Evolutionary conservation across 2,888 invertebrate species (phyloP).

Genomic region (Drosophila setosimentum): DNA sequence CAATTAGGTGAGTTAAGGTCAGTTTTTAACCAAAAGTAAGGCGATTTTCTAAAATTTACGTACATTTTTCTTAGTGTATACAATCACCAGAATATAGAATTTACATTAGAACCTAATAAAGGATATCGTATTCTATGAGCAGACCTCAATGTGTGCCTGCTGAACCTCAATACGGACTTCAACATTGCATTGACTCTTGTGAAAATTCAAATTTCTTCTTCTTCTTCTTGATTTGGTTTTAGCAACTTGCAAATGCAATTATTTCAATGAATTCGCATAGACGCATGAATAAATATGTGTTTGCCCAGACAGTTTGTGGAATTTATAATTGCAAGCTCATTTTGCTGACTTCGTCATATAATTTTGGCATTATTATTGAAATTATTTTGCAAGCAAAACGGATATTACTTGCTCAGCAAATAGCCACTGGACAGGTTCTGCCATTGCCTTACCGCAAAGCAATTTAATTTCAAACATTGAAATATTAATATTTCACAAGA

Average conservation of each 20-base stretch:
- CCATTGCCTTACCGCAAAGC: slow-evolving; percentile 35
- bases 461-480: slow-evolving; percentile 56
- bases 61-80: neutral
- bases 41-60: neutral
- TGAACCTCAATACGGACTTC: neutral
- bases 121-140: neutral
- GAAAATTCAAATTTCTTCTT: neutral
- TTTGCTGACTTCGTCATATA: slow-evolving; percentile 46
- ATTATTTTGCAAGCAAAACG: slow-evolving; percentile 45
- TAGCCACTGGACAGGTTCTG: slow-evolving; percentile 3
- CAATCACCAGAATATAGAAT: neutral
- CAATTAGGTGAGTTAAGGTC: neutral
- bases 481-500: slow-evolving; percentile 23
- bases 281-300: slow-evolving; percentile 6
- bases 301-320: slow-evolving; percentile 30
- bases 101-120: neutral
- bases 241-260: slow-evolving; percentile 38
- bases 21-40: neutral
- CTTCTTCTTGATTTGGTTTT: slow-evolving; percentile 11
- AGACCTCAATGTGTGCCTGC: neutral
- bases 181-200: neutral
- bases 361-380: slow-evolving; percentile 62
- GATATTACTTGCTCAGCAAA: slow-evolving; percentile 40
- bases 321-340: slow-evolving; percentile 47
- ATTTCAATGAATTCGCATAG: slow-evolving; percentile 20